Percentiles rank a stretch among this genome's conserved stretches.
Conservation (phyloP, 2,797 vertebrate species). For the Paedocypris micromegethes region DNA sequence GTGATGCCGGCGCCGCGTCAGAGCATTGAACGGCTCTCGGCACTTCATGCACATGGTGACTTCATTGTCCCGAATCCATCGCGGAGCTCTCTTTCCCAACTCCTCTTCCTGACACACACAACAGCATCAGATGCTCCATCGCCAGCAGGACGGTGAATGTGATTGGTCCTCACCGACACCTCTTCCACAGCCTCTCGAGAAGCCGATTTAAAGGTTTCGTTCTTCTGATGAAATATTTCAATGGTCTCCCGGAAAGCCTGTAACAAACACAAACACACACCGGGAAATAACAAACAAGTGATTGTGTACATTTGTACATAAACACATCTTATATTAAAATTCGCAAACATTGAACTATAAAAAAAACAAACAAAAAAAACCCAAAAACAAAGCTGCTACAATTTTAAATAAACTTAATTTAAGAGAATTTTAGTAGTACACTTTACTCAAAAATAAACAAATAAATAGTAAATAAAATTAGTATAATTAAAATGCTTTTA, state of each 20-base stretch:
- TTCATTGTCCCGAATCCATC: conserved; percentile 85
- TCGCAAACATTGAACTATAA: not conserved
- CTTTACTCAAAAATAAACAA: too few species aligned
- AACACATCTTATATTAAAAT: too few species aligned
- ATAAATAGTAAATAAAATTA: too few species aligned
- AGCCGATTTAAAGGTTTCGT: conserved; percentile 84
- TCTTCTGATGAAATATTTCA: conserved; percentile 80
- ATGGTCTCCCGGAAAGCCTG: conserved; percentile 74
- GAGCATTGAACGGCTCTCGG: conserved; percentile 76
- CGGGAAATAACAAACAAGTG: not conserved
- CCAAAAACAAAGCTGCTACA: too few species aligned
- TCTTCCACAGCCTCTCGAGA: conserved; percentile 76
- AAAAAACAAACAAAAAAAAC: too few species aligned
- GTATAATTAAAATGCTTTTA: too few species aligned
- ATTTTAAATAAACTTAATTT: too few species aligned
- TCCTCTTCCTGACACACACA: conserved; percentile 58
- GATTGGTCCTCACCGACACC: conserved; percentile 73
- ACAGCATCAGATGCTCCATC: not conserved
- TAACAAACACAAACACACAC: not conserved
- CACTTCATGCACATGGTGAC: conserved; percentile 88
- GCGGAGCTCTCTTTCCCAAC: conserved; percentile 80
- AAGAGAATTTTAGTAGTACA: too few species aligned
- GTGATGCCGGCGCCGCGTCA: conserved; percentile 81
- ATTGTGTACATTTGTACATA: too few species aligned
- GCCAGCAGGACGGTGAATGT: too few species aligned